Evolutionary conservation across 1,140 invertebrate genomes (phyloP), one percentile per base, ranked within the genome.

Genomic region (Lordiphosa clarofinis): DNA sequence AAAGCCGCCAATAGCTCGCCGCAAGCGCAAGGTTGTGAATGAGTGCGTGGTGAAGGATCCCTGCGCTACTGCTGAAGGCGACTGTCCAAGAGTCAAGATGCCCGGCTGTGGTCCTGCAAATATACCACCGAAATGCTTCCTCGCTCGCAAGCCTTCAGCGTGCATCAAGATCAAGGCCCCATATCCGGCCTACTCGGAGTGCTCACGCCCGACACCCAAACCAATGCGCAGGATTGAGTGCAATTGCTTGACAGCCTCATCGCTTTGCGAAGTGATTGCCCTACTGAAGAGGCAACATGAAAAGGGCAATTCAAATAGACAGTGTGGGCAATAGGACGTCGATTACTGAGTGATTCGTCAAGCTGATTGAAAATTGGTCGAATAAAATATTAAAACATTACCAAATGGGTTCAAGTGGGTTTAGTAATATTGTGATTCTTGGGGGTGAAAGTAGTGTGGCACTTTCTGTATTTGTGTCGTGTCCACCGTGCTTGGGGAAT

Each of bases 111-210:
- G 37, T 1, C 37, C 54, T 0, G 64, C 10, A 0, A 46, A 44
- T 0, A 2, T 4, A 7, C 33, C 58, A 11, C 10, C 42, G 0
- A 49, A 36, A 2, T 72, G 68, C 13, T 12, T 13, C 2, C 3
- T 4, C 0, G 12, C 33, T 3, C 54, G 59, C 0, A 8, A 0
- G 1, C 64, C 48, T 0, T 11, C 5, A 0, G 21, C 31, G 10
- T 72, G 68, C 9, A 5, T 7, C 0, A 73, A 69, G 6, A 21
- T 73, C 0, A 68, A 49, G 12, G 13, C 52, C 1, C 69, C 69
- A 0, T 69, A 73, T 46, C 69, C 69, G 2, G 9, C 69, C 0
- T 73, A 53, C 52, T 73, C 69, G 0, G 69, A 73, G n/a, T 73
- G 69, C 7, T 0, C 4, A 0, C 43, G 35, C 0, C 37, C 46